These are phyloP conservation scores for Eueremaeus valkanovi DNA, from an alignment of 2,888 invertebrate genomes.

Conservation along the genomic window DNA sequence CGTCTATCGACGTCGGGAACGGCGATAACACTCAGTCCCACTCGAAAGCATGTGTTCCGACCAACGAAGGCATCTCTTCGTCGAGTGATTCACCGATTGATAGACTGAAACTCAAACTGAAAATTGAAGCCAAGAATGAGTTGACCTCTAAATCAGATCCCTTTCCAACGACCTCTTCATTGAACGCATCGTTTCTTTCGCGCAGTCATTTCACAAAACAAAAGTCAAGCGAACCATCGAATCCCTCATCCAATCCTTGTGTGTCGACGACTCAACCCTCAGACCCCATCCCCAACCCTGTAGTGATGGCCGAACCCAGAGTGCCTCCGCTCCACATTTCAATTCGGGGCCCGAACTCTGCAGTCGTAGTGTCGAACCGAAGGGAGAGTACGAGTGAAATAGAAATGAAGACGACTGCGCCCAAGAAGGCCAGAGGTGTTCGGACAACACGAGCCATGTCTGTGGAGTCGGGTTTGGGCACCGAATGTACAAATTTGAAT, in stretches of 20 bases:
- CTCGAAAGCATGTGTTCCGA: not conserved
- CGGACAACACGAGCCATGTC: not conserved
- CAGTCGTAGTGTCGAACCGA: constrained; percentile 64
- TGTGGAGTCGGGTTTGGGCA: constrained; percentile 6
- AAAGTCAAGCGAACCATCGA: constrained; percentile 26
- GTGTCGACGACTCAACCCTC: not conserved
- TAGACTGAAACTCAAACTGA: constrained; percentile 74
- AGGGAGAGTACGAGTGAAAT: constrained; percentile 44
- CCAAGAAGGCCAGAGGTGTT: constrained; percentile 15
- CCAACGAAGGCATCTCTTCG: not conserved
- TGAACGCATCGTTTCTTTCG: constrained; percentile 28
- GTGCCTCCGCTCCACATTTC: constrained; percentile 87
- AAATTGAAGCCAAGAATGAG: constrained; percentile 60
- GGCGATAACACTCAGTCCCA: not conserved
- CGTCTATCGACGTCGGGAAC: constrained; percentile 40
- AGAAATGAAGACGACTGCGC: constrained; percentile 41
- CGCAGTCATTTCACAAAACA: constrained; percentile 19
- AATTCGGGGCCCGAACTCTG: constrained; percentile 71
- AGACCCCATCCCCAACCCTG: not conserved
- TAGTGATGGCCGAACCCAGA: constrained; percentile 60
- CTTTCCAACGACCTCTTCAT: constrained; percentile 65
- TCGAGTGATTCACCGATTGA: constrained; percentile 54
- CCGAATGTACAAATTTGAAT: constrained; percentile 28
- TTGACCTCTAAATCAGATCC: too few species aligned
- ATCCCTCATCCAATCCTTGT: not conserved